A percentile compares a stretch with the other conserved stretches of the same genome.
Conservation (phyloP, 2,113 vertebrate species). For the Ictalurus punctatus region DNA sequence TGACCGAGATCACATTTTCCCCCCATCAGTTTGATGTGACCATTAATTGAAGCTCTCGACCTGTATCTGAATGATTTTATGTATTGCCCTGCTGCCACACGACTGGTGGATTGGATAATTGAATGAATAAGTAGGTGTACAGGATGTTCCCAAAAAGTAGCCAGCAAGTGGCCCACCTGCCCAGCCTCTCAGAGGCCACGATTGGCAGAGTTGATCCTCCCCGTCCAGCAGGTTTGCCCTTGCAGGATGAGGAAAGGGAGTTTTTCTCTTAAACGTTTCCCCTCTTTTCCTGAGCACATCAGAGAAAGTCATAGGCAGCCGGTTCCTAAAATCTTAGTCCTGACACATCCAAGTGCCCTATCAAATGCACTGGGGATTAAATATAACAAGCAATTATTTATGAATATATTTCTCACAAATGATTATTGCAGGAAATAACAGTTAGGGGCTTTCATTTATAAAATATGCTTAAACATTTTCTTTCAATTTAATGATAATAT, state of each 20-base stretch:
- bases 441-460: conserved; percentile 1
- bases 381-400: conserved; percentile 20
- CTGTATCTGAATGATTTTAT: not conserved
- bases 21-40: not conserved
- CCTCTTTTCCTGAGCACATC: too few relatives aligned
- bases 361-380: conserved; percentile 19
- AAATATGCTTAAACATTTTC: not conserved
- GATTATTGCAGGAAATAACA: not conserved
- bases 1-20: not conserved
- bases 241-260: not conserved
- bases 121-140: not conserved
- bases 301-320: too few relatives aligned
- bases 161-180: not conserved
- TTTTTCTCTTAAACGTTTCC: not conserved
- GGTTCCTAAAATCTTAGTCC: not conserved
- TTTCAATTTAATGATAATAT: too few relatives aligned
- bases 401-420: conserved; percentile 13
- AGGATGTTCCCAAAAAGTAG: not conserved
- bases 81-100: not conserved
- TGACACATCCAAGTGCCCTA: conserved; percentile 3
- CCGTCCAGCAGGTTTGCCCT: not conserved
- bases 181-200: not conserved
- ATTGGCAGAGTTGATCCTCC: not conserved
- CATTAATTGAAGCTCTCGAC: not conserved
- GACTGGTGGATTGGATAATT: not conserved